Base-by-base conservation (phyloP, 2,797 vertebrate genomes). In the Odontamblyopus rebecca region DNA sequence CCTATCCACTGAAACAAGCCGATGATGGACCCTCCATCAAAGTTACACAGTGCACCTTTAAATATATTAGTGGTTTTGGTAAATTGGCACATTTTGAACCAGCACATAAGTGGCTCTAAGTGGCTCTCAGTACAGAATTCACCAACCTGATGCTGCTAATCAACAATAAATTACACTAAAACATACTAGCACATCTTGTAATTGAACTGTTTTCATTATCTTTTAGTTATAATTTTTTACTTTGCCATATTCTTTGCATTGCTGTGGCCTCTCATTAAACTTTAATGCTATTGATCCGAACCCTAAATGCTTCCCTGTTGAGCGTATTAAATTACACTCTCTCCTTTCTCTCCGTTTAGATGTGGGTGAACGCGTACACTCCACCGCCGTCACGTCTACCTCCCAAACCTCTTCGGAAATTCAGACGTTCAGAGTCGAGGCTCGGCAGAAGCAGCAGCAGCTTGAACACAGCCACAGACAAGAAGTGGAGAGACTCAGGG, bases 391-490 rank as follows among this genome's bases (percentile, higher is more conserved):
- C 30, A 29, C 80, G 70, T 70, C 87, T 11, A 60, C 68, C 5
- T 76, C 79, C 69, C 77, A 62, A n/a, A 62, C 73, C 50, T 73
- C 71, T 0, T 68, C 85, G 82, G 92, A 94, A 50, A 50, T 84
- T 2, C 87, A 89, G 75, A 91, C 80, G 69, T 81, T 94, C 79
- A 95, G 91, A 90, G 82, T 70, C 0, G 89, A 93, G 35, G 89
- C 92, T 71, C 89, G 89, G 75, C 82, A 89, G 81, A 91, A 92
- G 75, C 91, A 89, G 81, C 67, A 77, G 1, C 92, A 88, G 29
- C 90, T 95, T 75, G 95, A 96, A 88, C 85, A 95, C 38, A 93
- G 91, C 66, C 94, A 96, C 74, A 61, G 81, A 68, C 91, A 92
- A 70, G 95, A 97, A 75, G 72, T 96, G 79, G 92, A 96, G 85